These are phyloP conservation scores for Gorsachius magnificus DNA, from an alignment of 2,797 vertebrate genomes.

Conservation along the genomic window DNA sequence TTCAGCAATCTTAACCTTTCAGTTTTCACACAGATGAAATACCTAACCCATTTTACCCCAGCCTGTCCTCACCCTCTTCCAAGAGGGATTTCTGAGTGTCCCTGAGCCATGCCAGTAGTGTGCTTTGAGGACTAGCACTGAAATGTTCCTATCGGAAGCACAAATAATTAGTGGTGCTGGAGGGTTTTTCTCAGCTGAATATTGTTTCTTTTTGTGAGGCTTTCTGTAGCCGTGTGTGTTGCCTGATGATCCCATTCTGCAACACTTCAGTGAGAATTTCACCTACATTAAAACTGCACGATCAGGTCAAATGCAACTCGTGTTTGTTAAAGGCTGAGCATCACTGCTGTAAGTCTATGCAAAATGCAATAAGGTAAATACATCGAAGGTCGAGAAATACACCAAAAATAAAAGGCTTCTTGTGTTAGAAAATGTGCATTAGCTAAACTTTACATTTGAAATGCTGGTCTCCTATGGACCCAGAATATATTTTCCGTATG, in stretches of 20 bases:
- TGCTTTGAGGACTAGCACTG: not conserved
- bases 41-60: not conserved
- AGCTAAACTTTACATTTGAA: constrained; percentile 42
- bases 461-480: constrained; percentile 54
- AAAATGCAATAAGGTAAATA: not conserved
- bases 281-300: not conserved
- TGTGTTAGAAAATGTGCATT: constrained; percentile 11
- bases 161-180: not conserved
- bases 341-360: not conserved
- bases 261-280: not conserved
- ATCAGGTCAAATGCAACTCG: not conserved
- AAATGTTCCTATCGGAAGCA: not conserved
- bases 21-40: not conserved
- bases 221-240: not conserved
- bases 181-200: not conserved
- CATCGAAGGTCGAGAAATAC: not conserved
- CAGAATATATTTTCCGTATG: constrained; percentile 69
- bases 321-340: not conserved
- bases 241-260: not conserved
- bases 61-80: not conserved
- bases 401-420: not conserved
- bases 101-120: not conserved
- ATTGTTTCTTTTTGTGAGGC: not conserved
- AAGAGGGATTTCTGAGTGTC: not conserved
- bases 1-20: not conserved